Base-by-base conservation (phyloP, 2,113 vertebrate species). In the Python bivittatus region DNA sequence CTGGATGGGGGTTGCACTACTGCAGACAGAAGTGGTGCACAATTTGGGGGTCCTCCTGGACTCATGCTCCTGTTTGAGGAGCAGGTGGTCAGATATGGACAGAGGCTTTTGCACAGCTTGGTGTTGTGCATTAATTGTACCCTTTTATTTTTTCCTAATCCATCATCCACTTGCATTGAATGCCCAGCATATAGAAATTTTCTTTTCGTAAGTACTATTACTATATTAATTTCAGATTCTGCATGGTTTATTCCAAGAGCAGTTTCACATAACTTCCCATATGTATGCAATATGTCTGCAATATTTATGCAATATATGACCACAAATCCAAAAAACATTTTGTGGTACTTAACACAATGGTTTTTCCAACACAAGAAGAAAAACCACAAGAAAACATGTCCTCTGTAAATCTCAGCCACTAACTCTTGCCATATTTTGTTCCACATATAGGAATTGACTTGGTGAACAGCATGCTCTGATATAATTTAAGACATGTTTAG, bases 321-420 rank as follows among this genome's bases (percentile, higher is more conserved):
- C 44, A 57, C 23, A 53, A 68, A 87, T 89, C 86, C 29, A 56
- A 88, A 96, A 94, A 86, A 93, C 10, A n/a, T 86, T 92, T 95
- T 93, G 88, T 79, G 89, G 56, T n/a, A 87, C 92, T 94, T 93
- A 79, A 88, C 48, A 92, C 85, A 93, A 91, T 91, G 27, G 42
- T 88, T 88, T 94, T 53, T 91, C 53, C 90, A 27, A 91, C 84
- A n/a, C 48, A 56, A 94, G 86, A 44, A 57, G 23, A 92, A 38
- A 6, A 93, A 11, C 42, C 1, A 2, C 64, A 84, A 2, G 54
- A 92, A 42, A 93, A 93, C 53, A 61, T 1, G 27, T 0, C 53
- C 88, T 88, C 23, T 29, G 15, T 72, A 4, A 13, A 48, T 15
- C 57, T 12, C 25, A 33, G 38, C 72, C 84, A 88, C 58, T 54